These are phyloP conservation scores for Cottus gobio DNA, from an alignment of 2,113 vertebrate species.

Conservation along the genomic window DNA sequence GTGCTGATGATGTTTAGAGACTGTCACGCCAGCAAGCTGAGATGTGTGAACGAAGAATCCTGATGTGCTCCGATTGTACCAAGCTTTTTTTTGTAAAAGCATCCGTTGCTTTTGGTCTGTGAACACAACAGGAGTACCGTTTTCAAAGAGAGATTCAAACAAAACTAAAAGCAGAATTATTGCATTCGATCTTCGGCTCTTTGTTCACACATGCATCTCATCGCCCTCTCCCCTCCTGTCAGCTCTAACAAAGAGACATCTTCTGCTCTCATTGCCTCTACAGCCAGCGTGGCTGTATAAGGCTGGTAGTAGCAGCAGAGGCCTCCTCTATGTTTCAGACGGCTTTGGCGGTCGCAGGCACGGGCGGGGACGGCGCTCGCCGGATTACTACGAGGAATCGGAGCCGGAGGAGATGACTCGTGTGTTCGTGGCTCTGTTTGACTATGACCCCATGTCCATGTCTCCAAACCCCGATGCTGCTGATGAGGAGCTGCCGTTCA, in stretches of 20 bases:
- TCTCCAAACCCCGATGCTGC: slow-evolving; percentile 97
- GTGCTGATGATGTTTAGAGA: slow-evolving; percentile 45
- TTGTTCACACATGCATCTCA: slow-evolving; percentile 75
- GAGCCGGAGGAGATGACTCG: slow-evolving; percentile 90
- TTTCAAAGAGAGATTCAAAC: slow-evolving; percentile 27
- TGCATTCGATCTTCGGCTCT: slow-evolving; percentile 49
- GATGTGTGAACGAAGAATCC: slow-evolving; percentile 73
- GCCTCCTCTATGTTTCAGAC: slow-evolving; percentile 85
- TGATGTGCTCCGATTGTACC: neutral
- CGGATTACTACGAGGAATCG: slow-evolving; percentile 91
- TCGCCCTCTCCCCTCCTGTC: slow-evolving; percentile 69
- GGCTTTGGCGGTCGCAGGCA: slow-evolving; percentile 83
- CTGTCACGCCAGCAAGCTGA: slow-evolving; percentile 64
- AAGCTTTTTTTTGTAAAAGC: slow-evolving; percentile 2
- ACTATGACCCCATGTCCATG: slow-evolving; percentile 97
- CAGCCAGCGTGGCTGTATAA: slow-evolving; percentile 70
- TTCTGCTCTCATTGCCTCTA: slow-evolving; percentile 74
- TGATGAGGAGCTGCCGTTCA: slow-evolving; percentile 96
- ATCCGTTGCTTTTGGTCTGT: slow-evolving; percentile 8
- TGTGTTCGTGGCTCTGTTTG: slow-evolving; percentile 96
- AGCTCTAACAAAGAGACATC: slow-evolving; percentile 72
- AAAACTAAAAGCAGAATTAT: slow-evolving; percentile 29
- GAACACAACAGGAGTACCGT: neutral
- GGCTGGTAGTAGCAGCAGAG: slow-evolving; percentile 79
- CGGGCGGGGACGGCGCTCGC: slow-evolving; percentile 84